These are phyloP conservation scores for Acrobasis suavella DNA, from an alignment of 2,888 invertebrate genomes.

Conservation along the genomic window DNA sequence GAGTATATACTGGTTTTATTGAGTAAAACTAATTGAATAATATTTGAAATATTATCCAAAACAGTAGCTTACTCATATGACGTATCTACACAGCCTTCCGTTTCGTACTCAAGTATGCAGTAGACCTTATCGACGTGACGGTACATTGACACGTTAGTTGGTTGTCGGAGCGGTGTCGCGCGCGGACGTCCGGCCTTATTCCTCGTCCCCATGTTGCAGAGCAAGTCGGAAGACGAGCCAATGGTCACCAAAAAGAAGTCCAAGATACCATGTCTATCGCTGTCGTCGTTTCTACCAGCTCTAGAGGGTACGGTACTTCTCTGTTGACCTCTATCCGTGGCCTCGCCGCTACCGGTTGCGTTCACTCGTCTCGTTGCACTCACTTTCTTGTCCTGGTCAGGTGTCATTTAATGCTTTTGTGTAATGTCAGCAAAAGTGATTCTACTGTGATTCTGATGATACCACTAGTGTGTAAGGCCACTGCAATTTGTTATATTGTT, in stretches of 20 bases:
- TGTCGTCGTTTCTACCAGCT: slow-evolving; percentile 74
- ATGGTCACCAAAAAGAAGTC: slow-evolving; percentile 79
- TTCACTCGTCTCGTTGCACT: slow-evolving; percentile 74
- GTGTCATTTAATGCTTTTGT: slow-evolving; percentile 71
- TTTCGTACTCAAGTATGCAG: slow-evolving; percentile 46
- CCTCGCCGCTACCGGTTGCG: slow-evolving; percentile 73
- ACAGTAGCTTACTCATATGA: too few species aligned
- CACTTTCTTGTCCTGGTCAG: slow-evolving; percentile 79
- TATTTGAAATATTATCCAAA: too few species aligned
- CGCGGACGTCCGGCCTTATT: slow-evolving; percentile 67
- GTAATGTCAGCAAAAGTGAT: slow-evolving; percentile 57
- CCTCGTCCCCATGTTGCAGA: slow-evolving; percentile 68
- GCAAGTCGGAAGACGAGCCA: slow-evolving; percentile 67
- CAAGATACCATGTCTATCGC: slow-evolving; percentile 77
- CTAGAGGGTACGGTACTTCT: slow-evolving; percentile 70
- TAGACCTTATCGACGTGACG: slow-evolving; percentile 60
- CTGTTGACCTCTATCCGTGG: slow-evolving; percentile 68
- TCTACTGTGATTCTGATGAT: slow-evolving; percentile 48
- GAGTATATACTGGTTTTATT: too few species aligned
- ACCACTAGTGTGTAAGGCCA: slow-evolving; percentile 26
- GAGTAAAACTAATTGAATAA: too few species aligned
- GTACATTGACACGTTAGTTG: slow-evolving; percentile 68
- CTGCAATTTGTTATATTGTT: slow-evolving; percentile 21
- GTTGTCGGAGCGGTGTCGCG: slow-evolving; percentile 68
- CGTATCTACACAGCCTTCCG: neutral